phyloP scores from a whole-genome alignment of 2,113 vertebrate species.

The Oreotragus oreotragus region DNA sequence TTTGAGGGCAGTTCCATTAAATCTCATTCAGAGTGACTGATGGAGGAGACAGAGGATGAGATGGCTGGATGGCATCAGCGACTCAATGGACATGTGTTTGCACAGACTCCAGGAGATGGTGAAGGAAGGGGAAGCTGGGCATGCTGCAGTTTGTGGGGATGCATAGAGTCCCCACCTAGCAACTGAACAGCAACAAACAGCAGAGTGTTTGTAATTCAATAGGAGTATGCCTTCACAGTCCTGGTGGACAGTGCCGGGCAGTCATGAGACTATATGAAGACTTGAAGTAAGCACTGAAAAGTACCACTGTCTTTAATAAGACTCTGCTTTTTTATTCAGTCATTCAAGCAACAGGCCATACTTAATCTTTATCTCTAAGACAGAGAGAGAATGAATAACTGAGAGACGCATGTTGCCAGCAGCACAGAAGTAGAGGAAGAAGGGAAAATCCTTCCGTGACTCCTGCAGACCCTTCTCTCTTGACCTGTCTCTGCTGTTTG shows the following conservation, averaged over 20 bases:
- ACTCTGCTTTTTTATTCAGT: background rate
- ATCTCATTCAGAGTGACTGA: background rate
- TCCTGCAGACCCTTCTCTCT: background rate
- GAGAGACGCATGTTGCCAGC: background rate
- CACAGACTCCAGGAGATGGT: background rate
- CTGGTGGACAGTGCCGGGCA: fast-evolving
- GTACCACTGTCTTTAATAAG: background rate
- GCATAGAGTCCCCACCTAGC: background rate
- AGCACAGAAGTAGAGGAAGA: background rate
- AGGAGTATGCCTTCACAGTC: background rate
- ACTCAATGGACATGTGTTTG: background rate
- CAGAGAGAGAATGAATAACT: background rate
- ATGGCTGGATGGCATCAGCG: background rate
- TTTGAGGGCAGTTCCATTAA: background rate
- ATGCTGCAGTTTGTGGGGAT: background rate
- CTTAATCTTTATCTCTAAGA: background rate
- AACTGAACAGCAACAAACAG: background rate
- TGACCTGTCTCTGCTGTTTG: background rate
- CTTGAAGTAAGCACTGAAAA: background rate
- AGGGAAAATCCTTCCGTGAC: background rate
- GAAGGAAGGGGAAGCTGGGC: background rate
- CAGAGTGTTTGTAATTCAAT: fast-evolving
- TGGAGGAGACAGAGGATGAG: background rate
- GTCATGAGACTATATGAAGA: background rate
- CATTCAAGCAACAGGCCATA: background rate